Conservation (phyloP, 2,888 invertebrate species). For the Leptopilina drosophilae region DNA sequence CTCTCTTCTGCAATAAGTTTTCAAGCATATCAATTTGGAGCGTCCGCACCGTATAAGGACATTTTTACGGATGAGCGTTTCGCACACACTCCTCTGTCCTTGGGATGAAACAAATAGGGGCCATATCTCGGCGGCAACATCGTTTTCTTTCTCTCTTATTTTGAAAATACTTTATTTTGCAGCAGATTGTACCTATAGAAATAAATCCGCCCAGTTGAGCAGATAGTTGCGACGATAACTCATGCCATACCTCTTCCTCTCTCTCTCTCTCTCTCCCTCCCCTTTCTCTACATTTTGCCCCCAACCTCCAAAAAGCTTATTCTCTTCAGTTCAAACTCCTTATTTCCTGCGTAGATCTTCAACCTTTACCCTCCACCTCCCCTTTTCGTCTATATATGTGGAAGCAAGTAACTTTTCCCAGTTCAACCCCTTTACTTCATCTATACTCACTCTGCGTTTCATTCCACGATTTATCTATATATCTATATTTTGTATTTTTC, state of each 20-base stretch:
- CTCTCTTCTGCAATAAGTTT: slow-evolving; percentile 44
- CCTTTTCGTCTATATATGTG: too few species aligned
- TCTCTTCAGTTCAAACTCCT: slow-evolving; percentile 64
- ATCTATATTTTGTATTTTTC: too few species aligned
- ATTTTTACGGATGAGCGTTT: slow-evolving; percentile 44
- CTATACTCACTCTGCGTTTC: background rate
- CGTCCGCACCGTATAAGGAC: slow-evolving; percentile 31
- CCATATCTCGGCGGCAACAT: slow-evolving; percentile 61
- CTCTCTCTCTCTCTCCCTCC: slow-evolving; percentile 49
- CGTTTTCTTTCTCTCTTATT: slow-evolving; percentile 62
- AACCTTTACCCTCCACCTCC: slow-evolving; percentile 1
- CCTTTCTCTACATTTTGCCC: too few species aligned
- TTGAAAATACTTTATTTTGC: slow-evolving; percentile 71
- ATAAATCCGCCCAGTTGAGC: slow-evolving; percentile 73
- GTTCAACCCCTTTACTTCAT: slow-evolving; percentile 39
- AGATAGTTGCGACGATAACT: slow-evolving; percentile 74
- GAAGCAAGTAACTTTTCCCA: slow-evolving; percentile 28
- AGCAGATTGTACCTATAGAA: slow-evolving; percentile 75
- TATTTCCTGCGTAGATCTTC: slow-evolving; percentile 46
- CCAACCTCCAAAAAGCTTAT: slow-evolving; percentile 50
- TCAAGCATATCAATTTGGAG: slow-evolving; percentile 39
- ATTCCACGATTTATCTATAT: slow-evolving; percentile 17
- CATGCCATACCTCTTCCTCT: slow-evolving; percentile 58
- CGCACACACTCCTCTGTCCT: slow-evolving; percentile 47
- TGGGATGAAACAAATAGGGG: slow-evolving; percentile 57